A percentile compares a stretch with the other conserved stretches of the same genome.
phyloP scores from a whole-genome alignment of 2,797 vertebrate genomes.

The Eospalax fontanierii region DNA sequence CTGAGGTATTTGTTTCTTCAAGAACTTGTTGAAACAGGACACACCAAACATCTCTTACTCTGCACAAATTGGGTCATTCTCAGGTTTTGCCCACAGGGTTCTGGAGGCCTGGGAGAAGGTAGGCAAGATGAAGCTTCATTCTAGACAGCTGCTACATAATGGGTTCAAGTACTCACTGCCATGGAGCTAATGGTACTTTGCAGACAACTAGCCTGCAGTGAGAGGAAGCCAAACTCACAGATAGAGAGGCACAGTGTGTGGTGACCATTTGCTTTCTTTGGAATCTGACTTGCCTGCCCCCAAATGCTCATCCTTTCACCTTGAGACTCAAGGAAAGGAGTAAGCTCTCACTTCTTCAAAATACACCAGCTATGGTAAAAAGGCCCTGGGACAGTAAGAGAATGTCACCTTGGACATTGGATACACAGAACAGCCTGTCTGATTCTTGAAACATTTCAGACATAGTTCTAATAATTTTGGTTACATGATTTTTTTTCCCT shows the following conservation, averaged over 20 bases:
- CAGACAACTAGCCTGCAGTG: background rate
- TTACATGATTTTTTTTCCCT: conserved; percentile 1
- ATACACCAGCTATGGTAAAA: background rate
- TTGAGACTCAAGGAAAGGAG: background rate
- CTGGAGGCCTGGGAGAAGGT: background rate
- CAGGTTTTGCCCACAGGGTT: background rate
- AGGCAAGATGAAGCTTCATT: background rate
- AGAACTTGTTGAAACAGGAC: conserved; percentile 51
- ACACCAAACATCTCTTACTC: background rate
- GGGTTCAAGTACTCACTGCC: background rate
- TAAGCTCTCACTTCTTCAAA: background rate
- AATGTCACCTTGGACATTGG: background rate
- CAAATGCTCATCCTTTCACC: background rate
- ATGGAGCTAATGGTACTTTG: background rate
- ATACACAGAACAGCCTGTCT: conserved; percentile 8
- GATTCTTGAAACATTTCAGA: background rate
- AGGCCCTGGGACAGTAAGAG: too few relatives aligned
- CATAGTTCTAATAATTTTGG: conserved; percentile 23
- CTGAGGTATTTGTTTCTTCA: conserved; percentile 17
- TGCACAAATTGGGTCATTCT: background rate
- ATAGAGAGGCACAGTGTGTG: background rate
- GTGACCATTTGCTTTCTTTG: background rate
- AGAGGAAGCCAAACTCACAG: accelerated
- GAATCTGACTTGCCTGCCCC: background rate
- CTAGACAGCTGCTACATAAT: background rate